Evolutionary conservation across 2,888 invertebrate species (phyloP).

Genomic region (Euclidia mi): DNA sequence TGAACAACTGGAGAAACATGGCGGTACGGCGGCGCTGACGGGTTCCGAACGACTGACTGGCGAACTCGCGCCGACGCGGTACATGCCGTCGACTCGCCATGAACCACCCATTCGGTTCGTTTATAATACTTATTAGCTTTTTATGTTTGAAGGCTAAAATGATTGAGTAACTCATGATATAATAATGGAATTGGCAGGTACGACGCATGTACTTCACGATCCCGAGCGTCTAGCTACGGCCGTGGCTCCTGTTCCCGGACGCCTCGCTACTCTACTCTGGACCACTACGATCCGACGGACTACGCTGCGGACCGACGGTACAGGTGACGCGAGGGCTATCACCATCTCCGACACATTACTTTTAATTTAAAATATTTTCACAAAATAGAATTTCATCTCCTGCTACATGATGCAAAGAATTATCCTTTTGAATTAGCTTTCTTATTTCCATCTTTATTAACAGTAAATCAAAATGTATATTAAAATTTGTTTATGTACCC

Average conservation of each 20-base stretch:
- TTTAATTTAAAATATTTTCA: no score
- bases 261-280: constrained; percentile 78
- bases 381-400: no score
- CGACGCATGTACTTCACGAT: constrained; percentile 82
- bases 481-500: no score
- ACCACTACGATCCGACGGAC: constrained; percentile 86
- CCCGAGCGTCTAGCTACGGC: constrained; percentile 85
- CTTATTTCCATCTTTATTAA: no score
- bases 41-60: constrained; percentile 81
- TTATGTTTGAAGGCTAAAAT: no score
- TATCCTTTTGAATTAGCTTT: no score
- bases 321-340: constrained; percentile 68
- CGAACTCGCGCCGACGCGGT: constrained; percentile 74
- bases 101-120: constrained; percentile 76
- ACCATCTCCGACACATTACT: constrained; percentile 4
- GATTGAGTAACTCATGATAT: no score
- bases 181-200: constrained; percentile 60
- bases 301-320: constrained; percentile 86
- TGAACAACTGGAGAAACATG: constrained; percentile 96
- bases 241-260: constrained; percentile 77
- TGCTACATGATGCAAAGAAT: no score
- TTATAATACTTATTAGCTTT: no score
- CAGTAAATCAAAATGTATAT: no score
- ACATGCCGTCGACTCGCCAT: constrained; percentile 76
- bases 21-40: constrained; percentile 89